Conservation (phyloP, 2,113 vertebrate genomes). For the Sterna hirundo region DNA sequence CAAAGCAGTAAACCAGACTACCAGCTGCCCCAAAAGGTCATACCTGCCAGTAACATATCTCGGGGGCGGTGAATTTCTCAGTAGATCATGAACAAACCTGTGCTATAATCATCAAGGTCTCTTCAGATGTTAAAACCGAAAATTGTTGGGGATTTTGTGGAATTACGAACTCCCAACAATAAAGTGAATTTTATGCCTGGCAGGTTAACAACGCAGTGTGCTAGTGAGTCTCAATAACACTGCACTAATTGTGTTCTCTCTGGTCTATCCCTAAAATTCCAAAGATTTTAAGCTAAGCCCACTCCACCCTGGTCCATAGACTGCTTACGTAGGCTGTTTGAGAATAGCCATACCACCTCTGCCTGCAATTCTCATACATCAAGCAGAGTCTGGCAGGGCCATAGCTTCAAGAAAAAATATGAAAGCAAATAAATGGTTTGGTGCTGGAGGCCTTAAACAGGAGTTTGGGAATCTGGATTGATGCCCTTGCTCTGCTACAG, state of each 20-base stretch:
- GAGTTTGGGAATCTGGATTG: neutral
- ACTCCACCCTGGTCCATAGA: neutral
- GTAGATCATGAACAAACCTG: neutral
- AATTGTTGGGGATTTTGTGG: neutral
- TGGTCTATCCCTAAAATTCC: slow-evolving; percentile 11
- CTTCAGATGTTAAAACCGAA: neutral
- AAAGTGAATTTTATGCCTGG: neutral
- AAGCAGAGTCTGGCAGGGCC: neutral
- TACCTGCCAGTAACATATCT: neutral
- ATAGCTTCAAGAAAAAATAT: neutral
- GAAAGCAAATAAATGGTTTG: neutral
- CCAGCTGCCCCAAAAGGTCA: slow-evolving; percentile 16
- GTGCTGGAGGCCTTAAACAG: neutral
- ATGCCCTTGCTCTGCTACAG: neutral
- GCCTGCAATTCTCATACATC: neutral
- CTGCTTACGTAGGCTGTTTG: neutral
- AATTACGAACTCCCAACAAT: neutral
- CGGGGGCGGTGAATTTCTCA: neutral
- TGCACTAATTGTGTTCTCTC: neutral
- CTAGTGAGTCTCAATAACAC: neutral
- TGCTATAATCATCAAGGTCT: neutral
- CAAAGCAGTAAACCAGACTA: neutral
- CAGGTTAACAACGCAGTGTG: neutral
- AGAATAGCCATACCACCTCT: neutral
- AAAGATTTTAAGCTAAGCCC: neutral